phyloP scores from a whole-genome alignment of 2,113 vertebrate genomes.

The Pelodiscus sinensis region DNA sequence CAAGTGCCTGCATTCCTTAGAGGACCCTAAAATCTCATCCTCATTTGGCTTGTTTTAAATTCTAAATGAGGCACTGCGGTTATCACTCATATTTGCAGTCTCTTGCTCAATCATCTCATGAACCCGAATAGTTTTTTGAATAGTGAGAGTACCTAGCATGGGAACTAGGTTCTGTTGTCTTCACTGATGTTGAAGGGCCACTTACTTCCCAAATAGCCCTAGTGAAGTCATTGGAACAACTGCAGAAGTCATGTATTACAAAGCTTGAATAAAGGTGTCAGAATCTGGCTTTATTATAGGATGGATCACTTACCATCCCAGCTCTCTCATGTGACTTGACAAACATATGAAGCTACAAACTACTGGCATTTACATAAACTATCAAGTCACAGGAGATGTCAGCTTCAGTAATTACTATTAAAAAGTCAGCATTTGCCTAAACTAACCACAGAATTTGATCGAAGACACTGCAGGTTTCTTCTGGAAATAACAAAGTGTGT shows the following conservation, averaged over 20 bases:
- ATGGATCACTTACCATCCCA: fast-evolving
- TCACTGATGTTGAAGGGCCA: background rate
- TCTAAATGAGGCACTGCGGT: background rate
- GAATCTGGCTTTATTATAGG: fast-evolving
- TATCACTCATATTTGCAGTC: background rate
- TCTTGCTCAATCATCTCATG: background rate
- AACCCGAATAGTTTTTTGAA: background rate
- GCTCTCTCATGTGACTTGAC: background rate
- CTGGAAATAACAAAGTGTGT: background rate
- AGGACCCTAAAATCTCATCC: background rate
- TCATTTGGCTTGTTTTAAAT: background rate
- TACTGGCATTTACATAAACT: fast-evolving
- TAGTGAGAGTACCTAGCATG: background rate
- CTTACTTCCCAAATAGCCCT: background rate
- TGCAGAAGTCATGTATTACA: fast-evolving
- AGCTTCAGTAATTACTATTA: background rate
- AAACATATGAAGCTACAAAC: background rate
- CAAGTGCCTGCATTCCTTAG: background rate
- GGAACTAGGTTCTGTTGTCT: background rate
- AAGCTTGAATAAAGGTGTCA: fast-evolving
- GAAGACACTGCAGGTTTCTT: background rate
- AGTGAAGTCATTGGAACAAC: fast-evolving
- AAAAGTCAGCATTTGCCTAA: fast-evolving
- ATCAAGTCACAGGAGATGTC: background rate
- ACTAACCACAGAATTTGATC: background rate